Percentiles rank a stretch among this genome's conserved stretches.
Evolutionary conservation across 2,113 vertebrate species (phyloP).

Genomic region (Carassius auratus): DNA sequence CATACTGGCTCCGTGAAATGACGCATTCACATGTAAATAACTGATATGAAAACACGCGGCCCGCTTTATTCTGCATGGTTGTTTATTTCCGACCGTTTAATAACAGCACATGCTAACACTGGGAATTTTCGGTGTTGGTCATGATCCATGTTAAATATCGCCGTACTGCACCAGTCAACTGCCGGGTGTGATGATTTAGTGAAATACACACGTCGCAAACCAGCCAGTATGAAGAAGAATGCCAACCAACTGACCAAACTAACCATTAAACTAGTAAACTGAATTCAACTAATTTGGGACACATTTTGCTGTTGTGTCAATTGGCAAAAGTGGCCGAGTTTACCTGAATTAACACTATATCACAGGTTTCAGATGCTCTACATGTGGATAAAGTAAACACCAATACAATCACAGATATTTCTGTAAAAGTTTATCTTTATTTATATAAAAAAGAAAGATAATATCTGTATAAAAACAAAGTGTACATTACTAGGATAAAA

Average conservation of each 20-base stretch:
- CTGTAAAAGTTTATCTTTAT: neutral
- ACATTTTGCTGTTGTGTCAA: neutral
- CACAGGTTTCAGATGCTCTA: neutral
- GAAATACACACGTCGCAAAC: neutral
- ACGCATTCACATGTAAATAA: constrained; percentile 24
- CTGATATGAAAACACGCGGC: neutral
- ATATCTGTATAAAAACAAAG: constrained; percentile 8
- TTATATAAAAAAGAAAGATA: constrained; percentile 19
- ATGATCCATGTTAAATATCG: neutral
- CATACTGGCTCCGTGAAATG: constrained; percentile 24
- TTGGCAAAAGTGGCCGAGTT: neutral
- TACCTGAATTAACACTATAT: constrained; percentile 8
- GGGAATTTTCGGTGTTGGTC: neutral
- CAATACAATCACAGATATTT: neutral
- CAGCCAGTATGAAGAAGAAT: neutral
- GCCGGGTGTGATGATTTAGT: constrained; percentile 9
- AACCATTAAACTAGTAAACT: neutral
- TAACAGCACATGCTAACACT: constrained; percentile 25
- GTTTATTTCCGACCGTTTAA: neutral
- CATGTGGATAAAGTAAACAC: neutral
- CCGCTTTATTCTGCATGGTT: constrained; percentile 30
- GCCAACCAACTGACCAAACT: constrained; percentile 18
- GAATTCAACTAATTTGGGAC: neutral
- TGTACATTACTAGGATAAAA: constrained; percentile 12
- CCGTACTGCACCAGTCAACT: constrained; percentile 29